Evolutionary conservation across 2,888 invertebrate species (phyloP).

Genomic region (Lasioglossum figueresi): DNA sequence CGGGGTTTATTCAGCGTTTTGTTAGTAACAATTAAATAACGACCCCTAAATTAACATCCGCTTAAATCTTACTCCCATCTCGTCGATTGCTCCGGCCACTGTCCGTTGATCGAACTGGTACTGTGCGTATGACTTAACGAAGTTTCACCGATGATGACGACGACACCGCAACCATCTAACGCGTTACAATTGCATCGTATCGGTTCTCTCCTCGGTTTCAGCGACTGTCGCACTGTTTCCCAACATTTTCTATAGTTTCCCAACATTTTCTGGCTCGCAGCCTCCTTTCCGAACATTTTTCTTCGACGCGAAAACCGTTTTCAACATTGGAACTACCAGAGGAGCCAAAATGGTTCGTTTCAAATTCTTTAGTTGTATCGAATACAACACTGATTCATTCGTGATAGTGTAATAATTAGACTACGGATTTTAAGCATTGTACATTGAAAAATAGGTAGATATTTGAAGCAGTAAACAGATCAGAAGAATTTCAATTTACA

Average conservation of each 20-base stretch:
- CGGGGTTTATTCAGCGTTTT: constrained; percentile 70
- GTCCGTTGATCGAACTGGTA: constrained; percentile 56
- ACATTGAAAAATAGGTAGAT: background rate
- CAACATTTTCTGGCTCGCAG: background rate
- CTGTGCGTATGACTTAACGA: constrained; percentile 33
- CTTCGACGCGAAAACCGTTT: background rate
- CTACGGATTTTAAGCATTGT: background rate
- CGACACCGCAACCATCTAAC: constrained; percentile 25
- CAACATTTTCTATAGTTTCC: background rate
- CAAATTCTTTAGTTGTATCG: background rate
- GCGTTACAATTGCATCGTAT: constrained; percentile 18
- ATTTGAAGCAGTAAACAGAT: background rate
- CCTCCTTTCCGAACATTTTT: background rate
- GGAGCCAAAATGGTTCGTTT: background rate
- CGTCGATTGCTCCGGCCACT: constrained; percentile 59
- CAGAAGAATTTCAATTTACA: background rate
- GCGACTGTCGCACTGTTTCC: constrained; percentile 16
- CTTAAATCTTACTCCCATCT: constrained; percentile 50
- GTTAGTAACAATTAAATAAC: constrained; percentile 79
- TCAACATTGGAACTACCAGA: background rate
- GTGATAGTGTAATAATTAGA: background rate
- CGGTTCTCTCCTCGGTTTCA: constrained; percentile 25
- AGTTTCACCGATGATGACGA: constrained; percentile 46
- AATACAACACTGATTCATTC: background rate
- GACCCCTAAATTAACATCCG: constrained; percentile 68